phyloP scores from a whole-genome alignment of 2,113 vertebrate genomes.

The Pyxicephalus adspersus region DNA sequence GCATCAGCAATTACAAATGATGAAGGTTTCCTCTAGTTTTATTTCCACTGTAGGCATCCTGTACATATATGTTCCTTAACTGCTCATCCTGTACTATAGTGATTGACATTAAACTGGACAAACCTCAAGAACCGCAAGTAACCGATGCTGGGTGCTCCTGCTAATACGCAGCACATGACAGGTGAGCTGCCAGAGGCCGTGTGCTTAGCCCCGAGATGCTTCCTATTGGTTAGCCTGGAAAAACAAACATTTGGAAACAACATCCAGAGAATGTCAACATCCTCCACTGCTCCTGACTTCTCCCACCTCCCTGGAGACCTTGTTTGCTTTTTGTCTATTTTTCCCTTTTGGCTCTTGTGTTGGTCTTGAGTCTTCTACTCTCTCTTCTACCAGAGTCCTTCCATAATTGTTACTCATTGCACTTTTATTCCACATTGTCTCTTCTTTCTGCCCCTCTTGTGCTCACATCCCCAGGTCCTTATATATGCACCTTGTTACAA shows the following conservation, averaged over 20 bases:
- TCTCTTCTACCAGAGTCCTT: slow-evolving; percentile 1
- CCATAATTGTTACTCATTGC: slow-evolving; percentile 18
- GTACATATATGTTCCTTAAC: slow-evolving; percentile 4
- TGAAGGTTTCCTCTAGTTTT: too few relatives aligned
- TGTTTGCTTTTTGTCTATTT: slow-evolving; percentile 69
- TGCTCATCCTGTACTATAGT: slow-evolving; percentile 70
- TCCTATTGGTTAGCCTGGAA: slow-evolving; percentile 82
- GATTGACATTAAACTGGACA: slow-evolving; percentile 94
- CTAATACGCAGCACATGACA: slow-evolving; percentile 73
- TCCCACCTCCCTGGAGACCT: slow-evolving; percentile 49
- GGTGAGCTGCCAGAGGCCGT: slow-evolving; percentile 70
- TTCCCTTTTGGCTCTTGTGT: slow-evolving; percentile 44
- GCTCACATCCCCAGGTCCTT: slow-evolving; percentile 25
- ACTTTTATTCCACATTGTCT: slow-evolving; percentile 19
- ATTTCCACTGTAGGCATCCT: too few relatives aligned
- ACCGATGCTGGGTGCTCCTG: slow-evolving; percentile 88
- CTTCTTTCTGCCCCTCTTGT: slow-evolving; percentile 34
- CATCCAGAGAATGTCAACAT: slow-evolving; percentile 69
- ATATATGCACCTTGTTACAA: slow-evolving; percentile 8
- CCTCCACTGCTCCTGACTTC: slow-evolving; percentile 37
- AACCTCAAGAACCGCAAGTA: slow-evolving; percentile 83
- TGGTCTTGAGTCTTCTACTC: slow-evolving; percentile 8
- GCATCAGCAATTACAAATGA: too few relatives aligned
- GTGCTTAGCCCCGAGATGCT: slow-evolving; percentile 84
- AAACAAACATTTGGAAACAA: slow-evolving; percentile 73